Evolutionary conservation across 2,888 invertebrate genomes (phyloP).

Genomic region (Incurvaria masculella): DNA sequence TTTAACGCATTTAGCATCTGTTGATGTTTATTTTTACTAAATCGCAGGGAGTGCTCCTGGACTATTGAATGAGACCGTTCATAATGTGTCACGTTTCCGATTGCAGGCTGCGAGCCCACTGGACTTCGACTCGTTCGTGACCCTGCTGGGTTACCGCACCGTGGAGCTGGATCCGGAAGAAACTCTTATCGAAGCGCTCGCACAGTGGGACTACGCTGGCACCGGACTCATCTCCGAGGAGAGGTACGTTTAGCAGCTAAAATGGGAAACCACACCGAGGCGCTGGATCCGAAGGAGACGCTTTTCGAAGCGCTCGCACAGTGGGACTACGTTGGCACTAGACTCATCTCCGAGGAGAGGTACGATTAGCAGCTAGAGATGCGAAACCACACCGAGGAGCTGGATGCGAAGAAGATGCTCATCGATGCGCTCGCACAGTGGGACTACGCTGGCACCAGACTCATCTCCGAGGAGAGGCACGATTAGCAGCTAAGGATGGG

Average conservation of each 20-base stretch:
- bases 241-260: too few species aligned
- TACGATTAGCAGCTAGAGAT: too few species aligned
- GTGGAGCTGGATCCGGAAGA: slow-evolving; percentile 63
- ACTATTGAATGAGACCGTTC: too few species aligned
- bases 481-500: too few species aligned
- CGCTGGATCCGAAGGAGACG: slow-evolving; percentile 63
- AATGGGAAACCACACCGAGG: slow-evolving; percentile 57
- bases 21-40: too few species aligned
- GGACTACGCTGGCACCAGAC: slow-evolving; percentile 60
- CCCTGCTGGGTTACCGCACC: slow-evolving; percentile 58
- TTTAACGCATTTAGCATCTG: too few species aligned
- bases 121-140: slow-evolving; percentile 62
- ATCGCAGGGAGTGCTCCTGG: too few species aligned
- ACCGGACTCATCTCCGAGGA: slow-evolving; percentile 62
- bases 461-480: slow-evolving; percentile 62
- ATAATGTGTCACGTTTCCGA: not conserved
- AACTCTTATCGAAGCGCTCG: slow-evolving; percentile 58
- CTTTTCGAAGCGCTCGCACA: slow-evolving; percentile 60
- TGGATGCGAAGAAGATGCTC: slow-evolving; percentile 63
- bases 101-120: slow-evolving; percentile 48
- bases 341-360: slow-evolving; percentile 62
- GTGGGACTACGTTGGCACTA: slow-evolving; percentile 61
- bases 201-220: slow-evolving; percentile 62
- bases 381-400: slow-evolving; percentile 56
- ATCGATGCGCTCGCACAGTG: slow-evolving; percentile 61